These are phyloP conservation scores for Taeniopygia guttata DNA, from an alignment of 2,797 vertebrate species.

Conservation along the genomic window DNA sequence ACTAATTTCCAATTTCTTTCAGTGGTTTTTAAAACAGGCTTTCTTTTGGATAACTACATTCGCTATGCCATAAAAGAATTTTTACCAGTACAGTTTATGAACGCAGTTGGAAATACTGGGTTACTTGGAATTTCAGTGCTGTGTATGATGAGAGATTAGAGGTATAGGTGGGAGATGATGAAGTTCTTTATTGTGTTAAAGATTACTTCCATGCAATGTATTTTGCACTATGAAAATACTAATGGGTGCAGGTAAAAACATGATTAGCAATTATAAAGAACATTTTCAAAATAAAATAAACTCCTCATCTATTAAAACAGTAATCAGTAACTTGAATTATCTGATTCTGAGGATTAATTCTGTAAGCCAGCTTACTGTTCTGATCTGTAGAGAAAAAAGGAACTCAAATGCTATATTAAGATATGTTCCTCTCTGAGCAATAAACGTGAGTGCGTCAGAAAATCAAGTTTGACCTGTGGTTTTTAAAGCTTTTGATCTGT, in stretches of 20 bases:
- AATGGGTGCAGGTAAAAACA: background rate
- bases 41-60: background rate
- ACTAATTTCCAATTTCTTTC: background rate
- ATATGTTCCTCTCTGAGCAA: background rate
- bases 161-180: background rate
- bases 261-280: background rate
- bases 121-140: background rate
- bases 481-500: background rate
- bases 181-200: background rate
- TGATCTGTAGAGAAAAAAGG: background rate
- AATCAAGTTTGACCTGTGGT: background rate
- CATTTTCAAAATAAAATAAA: background rate
- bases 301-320: background rate
- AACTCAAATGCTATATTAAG: background rate
- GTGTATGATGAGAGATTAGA: background rate
- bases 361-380: background rate
- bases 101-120: background rate
- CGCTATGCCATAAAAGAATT: background rate
- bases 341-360: constrained; percentile 30
- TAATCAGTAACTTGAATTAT: background rate
- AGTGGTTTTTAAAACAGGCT: background rate
- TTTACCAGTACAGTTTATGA: background rate
- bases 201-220: background rate
- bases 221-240: background rate
- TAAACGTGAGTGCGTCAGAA: background rate